Conservation (phyloP, 2,888 invertebrate species). For the Odontothrips loti region DNA sequence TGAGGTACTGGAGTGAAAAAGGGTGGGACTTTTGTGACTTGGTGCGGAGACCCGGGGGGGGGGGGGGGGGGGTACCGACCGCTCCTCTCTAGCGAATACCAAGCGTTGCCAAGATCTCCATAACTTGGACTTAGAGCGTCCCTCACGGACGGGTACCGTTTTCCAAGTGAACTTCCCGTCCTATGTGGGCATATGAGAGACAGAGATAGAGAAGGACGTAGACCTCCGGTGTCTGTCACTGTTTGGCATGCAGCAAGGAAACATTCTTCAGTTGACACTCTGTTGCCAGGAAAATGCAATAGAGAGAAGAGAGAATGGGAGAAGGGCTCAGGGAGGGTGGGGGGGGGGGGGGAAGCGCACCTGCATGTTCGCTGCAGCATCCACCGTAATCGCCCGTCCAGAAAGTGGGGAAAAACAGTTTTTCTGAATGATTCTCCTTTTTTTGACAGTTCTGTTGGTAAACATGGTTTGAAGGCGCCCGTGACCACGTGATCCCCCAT, state of each 20-base stretch:
- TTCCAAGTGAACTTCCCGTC: not conserved
- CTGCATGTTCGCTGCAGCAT: too few species aligned
- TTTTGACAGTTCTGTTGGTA: too few species aligned
- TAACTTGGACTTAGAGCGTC: constrained; percentile 17
- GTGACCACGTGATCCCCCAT: too few species aligned
- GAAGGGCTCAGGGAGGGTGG: not conserved
- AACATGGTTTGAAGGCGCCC: too few species aligned
- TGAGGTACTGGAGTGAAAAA: too few species aligned
- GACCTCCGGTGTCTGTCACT: not conserved
- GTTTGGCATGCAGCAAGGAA: not conserved
- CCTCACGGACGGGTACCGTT: constrained; percentile 6
- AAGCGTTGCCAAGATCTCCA: not conserved
- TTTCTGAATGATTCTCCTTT: too few species aligned
- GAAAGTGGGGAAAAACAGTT: too few species aligned
- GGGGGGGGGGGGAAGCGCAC: too few species aligned
- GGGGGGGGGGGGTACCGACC: not conserved
- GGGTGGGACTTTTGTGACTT: too few species aligned
- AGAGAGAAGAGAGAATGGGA: not conserved
- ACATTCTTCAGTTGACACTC: not conserved
- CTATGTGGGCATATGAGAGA: not conserved
- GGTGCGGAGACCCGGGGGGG: not conserved
- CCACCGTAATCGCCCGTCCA: too few species aligned
- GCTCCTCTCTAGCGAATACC: not conserved
- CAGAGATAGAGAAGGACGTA: not conserved
- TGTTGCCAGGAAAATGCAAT: not conserved